A percentile compares a stretch with the other conserved stretches of the same genome.
Evolutionary conservation across 2,113 vertebrate species (phyloP).

Genomic region (Protomyctophum bolini): DNA sequence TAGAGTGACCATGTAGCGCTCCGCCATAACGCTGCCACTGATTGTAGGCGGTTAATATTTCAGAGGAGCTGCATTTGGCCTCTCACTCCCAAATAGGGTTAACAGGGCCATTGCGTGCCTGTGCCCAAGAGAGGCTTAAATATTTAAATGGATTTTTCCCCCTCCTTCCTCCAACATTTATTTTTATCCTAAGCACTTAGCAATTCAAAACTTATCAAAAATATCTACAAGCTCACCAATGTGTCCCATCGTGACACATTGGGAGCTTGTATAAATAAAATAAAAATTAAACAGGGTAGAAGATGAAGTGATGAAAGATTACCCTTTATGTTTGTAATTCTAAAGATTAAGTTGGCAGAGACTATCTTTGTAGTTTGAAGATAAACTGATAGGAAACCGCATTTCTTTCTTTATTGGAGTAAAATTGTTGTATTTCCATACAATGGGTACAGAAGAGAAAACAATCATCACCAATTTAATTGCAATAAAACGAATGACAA

Average conservation of each 20-base stretch:
- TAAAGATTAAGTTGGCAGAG: not conserved
- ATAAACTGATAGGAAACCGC: not conserved
- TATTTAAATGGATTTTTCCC: slow-evolving; percentile 66
- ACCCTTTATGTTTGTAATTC: too few species aligned
- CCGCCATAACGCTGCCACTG: slow-evolving; percentile 33
- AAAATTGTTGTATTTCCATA: too few species aligned
- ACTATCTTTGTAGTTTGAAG: slow-evolving; percentile 32
- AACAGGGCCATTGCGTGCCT: slow-evolving; percentile 65
- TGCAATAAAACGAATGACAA: too few species aligned
- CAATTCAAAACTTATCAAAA: too few species aligned
- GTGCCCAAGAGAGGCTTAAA: slow-evolving; percentile 65
- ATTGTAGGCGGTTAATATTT: slow-evolving; percentile 75
- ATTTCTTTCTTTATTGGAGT: too few species aligned
- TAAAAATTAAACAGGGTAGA: too few species aligned
- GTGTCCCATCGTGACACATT: too few species aligned
- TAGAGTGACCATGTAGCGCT: not conserved
- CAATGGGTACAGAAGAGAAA: too few species aligned
- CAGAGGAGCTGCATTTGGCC: slow-evolving; percentile 62
- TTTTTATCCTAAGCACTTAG: slow-evolving; percentile 50
- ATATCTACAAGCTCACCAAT: too few species aligned
- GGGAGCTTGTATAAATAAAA: too few species aligned
- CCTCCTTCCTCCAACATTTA: not conserved
- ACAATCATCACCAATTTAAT: too few species aligned
- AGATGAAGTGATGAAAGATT: too few species aligned
- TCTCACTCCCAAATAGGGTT: slow-evolving; percentile 54